phyloP scores from a whole-genome alignment of 2,113 vertebrate species.

The Edolisoma coerulescens region DNA sequence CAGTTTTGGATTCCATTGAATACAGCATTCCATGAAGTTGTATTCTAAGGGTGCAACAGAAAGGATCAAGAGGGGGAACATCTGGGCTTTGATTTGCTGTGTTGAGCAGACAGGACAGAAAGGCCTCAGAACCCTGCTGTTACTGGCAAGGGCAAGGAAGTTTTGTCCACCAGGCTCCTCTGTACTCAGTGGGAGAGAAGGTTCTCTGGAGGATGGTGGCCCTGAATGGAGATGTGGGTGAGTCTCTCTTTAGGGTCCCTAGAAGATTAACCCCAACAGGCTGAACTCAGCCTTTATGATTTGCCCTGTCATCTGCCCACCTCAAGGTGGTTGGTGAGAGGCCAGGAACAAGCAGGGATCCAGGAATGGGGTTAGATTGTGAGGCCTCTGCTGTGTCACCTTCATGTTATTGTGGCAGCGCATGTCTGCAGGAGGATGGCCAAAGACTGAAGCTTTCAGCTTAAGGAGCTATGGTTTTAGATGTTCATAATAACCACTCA shows the following conservation, averaged over 20 bases:
- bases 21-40: neutral
- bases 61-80: neutral
- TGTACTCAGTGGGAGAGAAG: neutral
- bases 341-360: neutral
- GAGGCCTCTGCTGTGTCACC: neutral
- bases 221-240: neutral
- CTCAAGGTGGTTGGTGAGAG: neutral
- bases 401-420: accelerated
- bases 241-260: neutral
- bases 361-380: neutral
- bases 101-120: neutral
- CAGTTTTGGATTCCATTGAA: neutral
- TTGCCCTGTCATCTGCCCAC: neutral
- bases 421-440: neutral
- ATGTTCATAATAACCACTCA: neutral
- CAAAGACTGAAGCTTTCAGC: neutral
- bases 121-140: neutral
- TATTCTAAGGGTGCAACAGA: neutral
- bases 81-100: neutral
- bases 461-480: neutral
- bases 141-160: neutral
- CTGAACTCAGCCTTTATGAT: neutral
- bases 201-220: neutral
- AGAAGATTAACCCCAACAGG: neutral
- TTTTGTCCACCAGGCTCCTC: neutral